These are phyloP conservation scores for Globodera ellingtonae DNA, from an alignment of 1,140 invertebrate genomes.

Conservation along the genomic window DNA sequence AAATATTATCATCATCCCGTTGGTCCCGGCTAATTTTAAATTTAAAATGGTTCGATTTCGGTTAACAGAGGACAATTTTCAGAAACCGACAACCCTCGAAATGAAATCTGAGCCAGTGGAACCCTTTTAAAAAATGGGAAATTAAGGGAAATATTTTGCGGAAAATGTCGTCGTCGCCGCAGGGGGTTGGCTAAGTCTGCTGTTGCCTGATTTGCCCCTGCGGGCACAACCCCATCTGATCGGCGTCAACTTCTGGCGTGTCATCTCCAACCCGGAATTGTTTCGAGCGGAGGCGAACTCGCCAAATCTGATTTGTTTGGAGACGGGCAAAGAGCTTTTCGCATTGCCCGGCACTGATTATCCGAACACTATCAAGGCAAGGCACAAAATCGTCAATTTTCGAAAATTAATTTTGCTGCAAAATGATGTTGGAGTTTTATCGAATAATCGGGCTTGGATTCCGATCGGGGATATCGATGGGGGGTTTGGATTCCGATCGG, in stretches of 20 bases:
- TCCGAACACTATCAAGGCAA: constrained; percentile 53
- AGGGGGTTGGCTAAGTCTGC: constrained; percentile 44
- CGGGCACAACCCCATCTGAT: constrained; percentile 34
- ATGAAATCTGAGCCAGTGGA: too few relatives aligned
- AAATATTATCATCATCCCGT: not conserved
- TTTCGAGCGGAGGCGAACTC: constrained; percentile 41
- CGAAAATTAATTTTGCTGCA: too few relatives aligned
- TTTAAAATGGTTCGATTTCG: not conserved
- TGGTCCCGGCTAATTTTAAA: not conserved
- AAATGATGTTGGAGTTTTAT: too few relatives aligned
- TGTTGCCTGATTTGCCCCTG: constrained; percentile 47
- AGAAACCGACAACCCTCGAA: too few relatives aligned
- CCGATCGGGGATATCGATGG: too few relatives aligned
- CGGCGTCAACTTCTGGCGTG: constrained; percentile 51
- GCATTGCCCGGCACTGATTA: constrained; percentile 53
- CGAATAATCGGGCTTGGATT: too few relatives aligned
- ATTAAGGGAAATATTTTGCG: constrained; percentile 19
- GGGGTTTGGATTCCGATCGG: too few relatives aligned
- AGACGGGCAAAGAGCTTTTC: constrained; percentile 45
- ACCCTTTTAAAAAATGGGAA: too few relatives aligned
- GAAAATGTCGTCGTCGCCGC: constrained; percentile 45
- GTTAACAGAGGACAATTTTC: too few relatives aligned
- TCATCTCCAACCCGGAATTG: constrained; percentile 27
- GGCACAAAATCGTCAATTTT: constrained; percentile 24
- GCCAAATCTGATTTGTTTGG: constrained; percentile 49